Conservation (phyloP, 2,797 vertebrate genomes). For the Geotrypetes seraphini region DNA sequence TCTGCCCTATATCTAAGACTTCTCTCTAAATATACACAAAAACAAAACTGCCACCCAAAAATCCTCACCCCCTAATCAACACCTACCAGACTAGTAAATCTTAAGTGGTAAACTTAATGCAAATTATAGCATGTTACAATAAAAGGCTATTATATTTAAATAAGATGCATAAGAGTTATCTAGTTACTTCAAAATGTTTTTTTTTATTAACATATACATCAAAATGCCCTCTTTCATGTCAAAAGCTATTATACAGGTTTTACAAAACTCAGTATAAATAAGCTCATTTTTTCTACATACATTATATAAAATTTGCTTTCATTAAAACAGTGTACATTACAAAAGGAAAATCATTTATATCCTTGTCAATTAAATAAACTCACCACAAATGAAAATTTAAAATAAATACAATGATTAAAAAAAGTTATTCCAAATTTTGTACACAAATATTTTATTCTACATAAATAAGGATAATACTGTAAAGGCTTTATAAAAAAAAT, state of each 20-base stretch:
- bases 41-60: too few relatives aligned
- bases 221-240: conserved; percentile 36
- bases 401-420: conserved; percentile 38
- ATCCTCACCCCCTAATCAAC: too few relatives aligned
- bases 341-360: conserved; percentile 46
- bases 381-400: conserved; percentile 22
- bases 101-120: not conserved
- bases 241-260: conserved; percentile 53
- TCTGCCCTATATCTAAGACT: too few relatives aligned
- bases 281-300: conserved; percentile 33
- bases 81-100: too few relatives aligned
- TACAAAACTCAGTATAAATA: conserved; percentile 62
- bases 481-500: conserved; percentile 10
- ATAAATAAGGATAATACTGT: conserved; percentile 46
- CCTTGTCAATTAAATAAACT: conserved; percentile 49
- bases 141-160: conserved; percentile 4
- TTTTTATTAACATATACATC: conserved; percentile 55
- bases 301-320: conserved; percentile 54
- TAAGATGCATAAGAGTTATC: conserved; percentile 31
- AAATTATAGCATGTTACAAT: not conserved
- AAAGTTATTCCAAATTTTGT: conserved; percentile 22
- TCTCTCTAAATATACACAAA: too few relatives aligned
- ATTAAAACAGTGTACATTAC: conserved; percentile 35
- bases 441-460: conserved; percentile 26
- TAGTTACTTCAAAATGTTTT: conserved; percentile 42